Evolutionary conservation across 2,888 invertebrate species (phyloP).

Genomic region (Maniola hyperantus): DNA sequence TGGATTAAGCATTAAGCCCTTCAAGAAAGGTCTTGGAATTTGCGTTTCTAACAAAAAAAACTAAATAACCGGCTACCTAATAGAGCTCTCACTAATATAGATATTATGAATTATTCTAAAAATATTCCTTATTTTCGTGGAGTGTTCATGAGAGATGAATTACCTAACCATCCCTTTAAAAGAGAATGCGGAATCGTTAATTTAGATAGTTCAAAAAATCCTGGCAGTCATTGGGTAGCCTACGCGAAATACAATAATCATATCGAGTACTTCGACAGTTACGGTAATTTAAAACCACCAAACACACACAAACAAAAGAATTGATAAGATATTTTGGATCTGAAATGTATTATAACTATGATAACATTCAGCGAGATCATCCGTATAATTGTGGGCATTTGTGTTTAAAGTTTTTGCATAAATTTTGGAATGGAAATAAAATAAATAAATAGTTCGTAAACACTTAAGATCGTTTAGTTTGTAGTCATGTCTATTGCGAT

Average conservation of each 20-base stretch:
- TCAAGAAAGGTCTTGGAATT: background rate
- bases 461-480: background rate
- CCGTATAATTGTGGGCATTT: constrained; percentile 3
- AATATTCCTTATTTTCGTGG: background rate
- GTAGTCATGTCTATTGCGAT: background rate
- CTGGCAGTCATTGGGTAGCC: constrained; percentile 26
- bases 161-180: background rate
- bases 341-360: constrained; percentile 21
- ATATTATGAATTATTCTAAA: background rate
- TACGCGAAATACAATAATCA: constrained; percentile 21
- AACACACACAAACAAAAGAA: too few species aligned
- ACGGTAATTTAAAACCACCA: constrained; percentile 26
- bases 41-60: background rate
- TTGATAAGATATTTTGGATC: constrained; percentile 22
- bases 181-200: background rate
- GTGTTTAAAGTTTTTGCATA: background rate
- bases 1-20: background rate
- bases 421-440: background rate
- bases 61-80: background rate
- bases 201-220: constrained; percentile 14
- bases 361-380: constrained; percentile 11
- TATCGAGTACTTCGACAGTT: constrained; percentile 29
- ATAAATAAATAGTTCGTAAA: background rate
- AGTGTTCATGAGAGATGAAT: background rate
- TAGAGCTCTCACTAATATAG: background rate